Evolutionary conservation across 2,113 vertebrate genomes (phyloP).

Genomic region (Thamnaconus septentrionalis): DNA sequence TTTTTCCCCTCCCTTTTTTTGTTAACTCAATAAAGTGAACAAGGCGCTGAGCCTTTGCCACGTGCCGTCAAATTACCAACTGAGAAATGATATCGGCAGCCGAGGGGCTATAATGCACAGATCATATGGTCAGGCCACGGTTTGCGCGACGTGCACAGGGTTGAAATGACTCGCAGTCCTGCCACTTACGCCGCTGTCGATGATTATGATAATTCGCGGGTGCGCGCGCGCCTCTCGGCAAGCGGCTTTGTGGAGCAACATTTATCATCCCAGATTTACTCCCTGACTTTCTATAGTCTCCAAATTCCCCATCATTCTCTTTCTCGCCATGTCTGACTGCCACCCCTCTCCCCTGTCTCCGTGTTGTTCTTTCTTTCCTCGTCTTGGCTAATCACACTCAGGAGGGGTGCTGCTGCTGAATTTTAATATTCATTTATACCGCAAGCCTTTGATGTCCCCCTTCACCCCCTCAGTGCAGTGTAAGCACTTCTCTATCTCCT

Average conservation of each 20-base stretch:
- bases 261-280: constrained; percentile 66
- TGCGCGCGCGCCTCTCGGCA: constrained; percentile 51
- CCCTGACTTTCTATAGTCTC: constrained; percentile 52
- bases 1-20: not conserved
- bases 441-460: constrained; percentile 74
- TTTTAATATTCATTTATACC: constrained; percentile 77
- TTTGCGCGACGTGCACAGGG: constrained; percentile 51
- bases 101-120: constrained; percentile 53
- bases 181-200: constrained; percentile 67
- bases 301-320: constrained; percentile 43
- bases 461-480: constrained; percentile 72
- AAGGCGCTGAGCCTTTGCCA: constrained; percentile 54
- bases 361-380: constrained; percentile 56
- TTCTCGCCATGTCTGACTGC: constrained; percentile 30
- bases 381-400: constrained; percentile 72
- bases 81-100: constrained; percentile 39
- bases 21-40: constrained; percentile 30
- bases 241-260: constrained; percentile 59
- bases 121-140: constrained; percentile 52
- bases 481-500: constrained; percentile 76
- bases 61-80: not conserved
- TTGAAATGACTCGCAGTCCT: constrained; percentile 67
- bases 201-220: constrained; percentile 70
- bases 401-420: constrained; percentile 70
- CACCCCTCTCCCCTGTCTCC: constrained; percentile 25